Percentiles rank a stretch among this genome's conserved stretches.
Evolutionary conservation across 2,113 vertebrate genomes (phyloP).

Genomic region (Myrmophylax atrothorax): DNA sequence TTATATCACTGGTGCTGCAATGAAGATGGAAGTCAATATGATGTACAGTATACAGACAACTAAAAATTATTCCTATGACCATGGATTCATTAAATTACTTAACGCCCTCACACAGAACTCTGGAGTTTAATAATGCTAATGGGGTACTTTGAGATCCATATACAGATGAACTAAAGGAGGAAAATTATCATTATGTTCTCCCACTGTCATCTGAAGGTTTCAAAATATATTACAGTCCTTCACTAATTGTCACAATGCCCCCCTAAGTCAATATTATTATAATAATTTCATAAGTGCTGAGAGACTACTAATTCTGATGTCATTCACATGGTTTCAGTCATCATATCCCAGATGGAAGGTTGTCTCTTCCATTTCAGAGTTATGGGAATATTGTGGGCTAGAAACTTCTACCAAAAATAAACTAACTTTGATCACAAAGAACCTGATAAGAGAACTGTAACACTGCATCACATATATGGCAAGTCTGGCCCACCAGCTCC

Average conservation of each 20-base stretch:
- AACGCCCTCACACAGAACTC: not conserved
- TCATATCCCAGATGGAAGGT: not conserved
- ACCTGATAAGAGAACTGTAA: not conserved
- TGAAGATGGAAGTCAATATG: not conserved
- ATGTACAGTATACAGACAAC: not conserved
- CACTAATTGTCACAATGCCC: constrained; percentile 31
- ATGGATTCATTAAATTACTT: not conserved
- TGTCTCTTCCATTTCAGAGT: not conserved
- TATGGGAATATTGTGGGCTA: not conserved
- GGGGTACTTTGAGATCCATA: constrained; percentile 14
- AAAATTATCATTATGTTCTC: constrained; percentile 38
- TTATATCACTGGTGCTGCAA: not conserved
- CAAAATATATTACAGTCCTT: constrained; percentile 59
- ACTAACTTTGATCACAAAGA: not conserved
- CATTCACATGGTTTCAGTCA: not conserved
- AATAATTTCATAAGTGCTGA: not conserved
- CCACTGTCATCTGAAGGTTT: constrained; percentile 34
- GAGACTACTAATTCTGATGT: not conserved
- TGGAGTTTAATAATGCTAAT: constrained; percentile 52
- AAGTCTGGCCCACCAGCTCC: not conserved
- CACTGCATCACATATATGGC: not conserved
- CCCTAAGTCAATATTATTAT: constrained; percentile 48
- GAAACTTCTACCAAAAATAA: not conserved
- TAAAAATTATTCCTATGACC: constrained; percentile 6
- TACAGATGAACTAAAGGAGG: constrained; percentile 1